Conservation (phyloP, 2,888 invertebrate species). For the Brenthis daphne region DNA sequence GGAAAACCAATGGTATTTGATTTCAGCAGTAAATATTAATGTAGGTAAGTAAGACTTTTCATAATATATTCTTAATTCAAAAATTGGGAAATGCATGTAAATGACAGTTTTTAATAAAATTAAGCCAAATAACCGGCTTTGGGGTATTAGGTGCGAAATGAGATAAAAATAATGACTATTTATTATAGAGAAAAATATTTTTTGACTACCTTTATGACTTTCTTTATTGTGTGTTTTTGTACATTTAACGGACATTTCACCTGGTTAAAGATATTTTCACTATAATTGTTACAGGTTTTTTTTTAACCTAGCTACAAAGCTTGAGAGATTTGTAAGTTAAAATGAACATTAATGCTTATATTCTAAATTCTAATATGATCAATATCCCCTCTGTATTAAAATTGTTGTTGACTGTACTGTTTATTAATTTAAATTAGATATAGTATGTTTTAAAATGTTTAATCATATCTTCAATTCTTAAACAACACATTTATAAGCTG, state of each 20-base stretch:
- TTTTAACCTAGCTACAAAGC: constrained; percentile 4
- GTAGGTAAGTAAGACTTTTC: constrained; percentile 58
- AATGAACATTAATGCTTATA: background rate
- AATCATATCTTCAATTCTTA: no score
- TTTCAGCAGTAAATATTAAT: constrained; percentile 46
- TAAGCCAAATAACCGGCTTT: no score
- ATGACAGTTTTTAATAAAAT: background rate
- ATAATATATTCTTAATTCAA: background rate
- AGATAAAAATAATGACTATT: no score
- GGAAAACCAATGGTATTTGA: constrained; percentile 43
- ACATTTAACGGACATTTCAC: no score
- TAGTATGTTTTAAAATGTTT: no score
- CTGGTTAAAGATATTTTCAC: background rate
- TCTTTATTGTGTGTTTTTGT: no score
- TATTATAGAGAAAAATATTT: no score
- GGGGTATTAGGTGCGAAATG: no score
- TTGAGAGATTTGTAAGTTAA: constrained; percentile 18
- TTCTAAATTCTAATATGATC: background rate
- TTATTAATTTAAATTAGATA: background rate
- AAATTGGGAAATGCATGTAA: background rate
- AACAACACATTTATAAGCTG: no score
- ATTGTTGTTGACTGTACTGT: background rate
- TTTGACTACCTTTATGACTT: no score
- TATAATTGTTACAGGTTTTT: constrained; percentile 13
- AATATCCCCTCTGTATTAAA: background rate